phyloP scores from a whole-genome alignment of 2,113 vertebrate species.

The Caloenas nicobarica region DNA sequence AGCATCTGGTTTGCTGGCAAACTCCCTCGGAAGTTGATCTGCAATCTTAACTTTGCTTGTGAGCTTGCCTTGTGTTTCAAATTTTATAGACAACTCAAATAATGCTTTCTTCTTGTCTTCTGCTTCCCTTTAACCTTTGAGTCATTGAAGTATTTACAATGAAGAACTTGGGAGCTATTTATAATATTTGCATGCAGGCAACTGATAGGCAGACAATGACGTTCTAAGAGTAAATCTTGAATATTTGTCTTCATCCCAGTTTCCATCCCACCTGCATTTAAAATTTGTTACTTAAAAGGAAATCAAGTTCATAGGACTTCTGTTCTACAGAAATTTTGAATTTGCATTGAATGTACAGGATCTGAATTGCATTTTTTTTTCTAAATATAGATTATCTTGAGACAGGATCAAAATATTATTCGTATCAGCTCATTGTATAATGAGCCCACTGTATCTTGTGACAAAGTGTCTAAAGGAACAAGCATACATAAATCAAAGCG shows the following conservation, averaged over 20 bases:
- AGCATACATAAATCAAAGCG: conserved; percentile 43
- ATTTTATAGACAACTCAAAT: not conserved
- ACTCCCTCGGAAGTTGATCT: not conserved
- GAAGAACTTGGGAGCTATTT: conserved; percentile 17
- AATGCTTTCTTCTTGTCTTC: not conserved
- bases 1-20: not conserved
- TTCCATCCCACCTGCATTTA: not conserved
- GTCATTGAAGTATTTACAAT: conserved; percentile 17
- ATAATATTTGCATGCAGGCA: not conserved
- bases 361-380: not conserved
- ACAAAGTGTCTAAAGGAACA: conserved; percentile 13
- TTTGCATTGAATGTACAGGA: not conserved
- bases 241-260: conserved; percentile 8
- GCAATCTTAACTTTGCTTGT: not conserved
- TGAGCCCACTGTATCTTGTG: not conserved
- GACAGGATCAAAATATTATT: conserved; percentile 1
- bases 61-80: not conserved
- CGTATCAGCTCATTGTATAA: not conserved
- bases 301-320: not conserved
- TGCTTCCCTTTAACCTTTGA: conserved; percentile 1
- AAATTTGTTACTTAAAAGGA: not conserved
- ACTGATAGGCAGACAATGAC: not conserved
- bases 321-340: not conserved
- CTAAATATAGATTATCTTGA: conserved; percentile 12
- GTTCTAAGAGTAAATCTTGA: not conserved